Evolutionary conservation across 35 echinoderm and acorn worm genomes (phyloP).

Genomic region (Eucidaris tribuloides): DNA sequence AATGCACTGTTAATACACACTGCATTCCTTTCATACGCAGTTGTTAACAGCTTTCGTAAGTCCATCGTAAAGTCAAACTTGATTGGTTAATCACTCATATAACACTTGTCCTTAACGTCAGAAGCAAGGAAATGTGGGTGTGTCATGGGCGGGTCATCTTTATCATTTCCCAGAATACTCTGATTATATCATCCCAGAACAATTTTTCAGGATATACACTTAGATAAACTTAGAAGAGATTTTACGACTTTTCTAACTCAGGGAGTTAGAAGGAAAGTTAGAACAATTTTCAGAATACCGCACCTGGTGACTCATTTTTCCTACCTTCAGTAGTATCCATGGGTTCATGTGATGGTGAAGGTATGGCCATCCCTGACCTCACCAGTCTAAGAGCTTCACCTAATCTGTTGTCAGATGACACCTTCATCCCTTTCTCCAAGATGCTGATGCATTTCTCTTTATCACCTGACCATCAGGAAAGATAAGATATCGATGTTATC

Average conservation of each 20-base stretch:
- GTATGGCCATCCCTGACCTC: background rate
- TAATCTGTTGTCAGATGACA: conserved; percentile 23
- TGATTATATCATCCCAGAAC: background rate
- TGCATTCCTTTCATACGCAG: too few relatives aligned
- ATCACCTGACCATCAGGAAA: conserved; percentile 36
- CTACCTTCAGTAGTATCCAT: conserved; percentile 15
- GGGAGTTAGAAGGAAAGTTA: background rate
- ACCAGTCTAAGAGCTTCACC: conserved; percentile 20
- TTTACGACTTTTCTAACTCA: background rate
- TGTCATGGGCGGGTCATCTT: too few relatives aligned
- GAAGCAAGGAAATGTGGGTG: too few relatives aligned
- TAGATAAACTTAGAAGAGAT: background rate
- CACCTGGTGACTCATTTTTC: background rate
- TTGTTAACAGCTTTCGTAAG: too few relatives aligned
- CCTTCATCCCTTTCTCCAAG: conserved; percentile 44
- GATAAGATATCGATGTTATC: background rate
- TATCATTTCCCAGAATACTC: background rate
- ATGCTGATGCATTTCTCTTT: conserved; percentile 65
- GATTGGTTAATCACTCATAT: too few relatives aligned
- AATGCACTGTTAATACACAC: too few relatives aligned
- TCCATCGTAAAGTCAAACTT: too few relatives aligned
- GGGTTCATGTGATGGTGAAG: background rate
- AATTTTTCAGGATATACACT: background rate
- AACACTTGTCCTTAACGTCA: too few relatives aligned
- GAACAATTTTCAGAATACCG: background rate